These are phyloP conservation scores for Hirtodrosophila alboralis DNA, from an alignment of 2,888 invertebrate genomes.

Conservation along the genomic window DNA sequence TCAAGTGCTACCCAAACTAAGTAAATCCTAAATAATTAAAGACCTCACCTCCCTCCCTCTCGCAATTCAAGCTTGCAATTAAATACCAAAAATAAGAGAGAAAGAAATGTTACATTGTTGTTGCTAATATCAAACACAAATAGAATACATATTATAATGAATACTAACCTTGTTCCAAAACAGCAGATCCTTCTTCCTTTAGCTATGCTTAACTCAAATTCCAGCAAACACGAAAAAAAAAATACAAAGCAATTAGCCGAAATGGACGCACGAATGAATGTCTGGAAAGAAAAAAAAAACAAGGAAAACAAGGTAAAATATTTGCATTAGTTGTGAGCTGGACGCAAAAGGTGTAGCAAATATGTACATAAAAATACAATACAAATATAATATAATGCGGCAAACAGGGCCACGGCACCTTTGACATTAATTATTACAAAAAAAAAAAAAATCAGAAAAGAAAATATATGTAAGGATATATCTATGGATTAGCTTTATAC, in stretches of 20 bases:
- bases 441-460: slow-evolving; percentile 1
- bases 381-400: slow-evolving; percentile 33
- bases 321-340: slow-evolving; percentile 70
- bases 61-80: slow-evolving; percentile 58
- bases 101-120: slow-evolving; percentile 22
- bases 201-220: slow-evolving; percentile 54
- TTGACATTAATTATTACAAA: not conserved
- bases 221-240: slow-evolving; percentile 28
- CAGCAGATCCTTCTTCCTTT: slow-evolving; percentile 42
- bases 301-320: slow-evolving; percentile 60
- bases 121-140: slow-evolving; percentile 54
- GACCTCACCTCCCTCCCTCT: no score
- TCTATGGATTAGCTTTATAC: no score
- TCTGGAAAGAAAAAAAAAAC: slow-evolving; percentile 69
- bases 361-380: slow-evolving; percentile 56
- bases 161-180: slow-evolving; percentile 69
- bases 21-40: slow-evolving; percentile 62
- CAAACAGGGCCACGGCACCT: slow-evolving; percentile 1
- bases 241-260: slow-evolving; percentile 74
- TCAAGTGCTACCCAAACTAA: slow-evolving; percentile 16
- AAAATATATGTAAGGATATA: no score
- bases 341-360: slow-evolving; percentile 47
- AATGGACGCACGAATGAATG: slow-evolving; percentile 67
- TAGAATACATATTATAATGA: slow-evolving; percentile 66
- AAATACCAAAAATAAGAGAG: slow-evolving; percentile 22